Evolutionary conservation across 2,888 invertebrate species (phyloP).

Genomic region (Tetrapedia diversipes): DNA sequence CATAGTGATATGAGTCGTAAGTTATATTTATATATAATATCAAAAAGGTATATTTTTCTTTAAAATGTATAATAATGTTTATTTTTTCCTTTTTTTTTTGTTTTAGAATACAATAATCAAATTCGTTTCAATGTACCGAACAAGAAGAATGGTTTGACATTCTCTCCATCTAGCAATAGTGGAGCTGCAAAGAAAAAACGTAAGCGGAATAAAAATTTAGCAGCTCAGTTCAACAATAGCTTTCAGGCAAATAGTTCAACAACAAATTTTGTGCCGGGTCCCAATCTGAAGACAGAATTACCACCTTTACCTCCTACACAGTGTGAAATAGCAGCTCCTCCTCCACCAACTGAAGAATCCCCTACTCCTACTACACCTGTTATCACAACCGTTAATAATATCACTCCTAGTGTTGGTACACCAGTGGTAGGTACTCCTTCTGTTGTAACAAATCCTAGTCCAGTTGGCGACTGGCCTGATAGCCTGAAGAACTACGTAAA

Average conservation of each 20-base stretch:
- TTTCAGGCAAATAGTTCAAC: conserved; percentile 77
- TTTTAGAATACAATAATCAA: conserved; percentile 79
- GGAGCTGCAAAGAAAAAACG: conserved; percentile 90
- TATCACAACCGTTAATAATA: conserved; percentile 83
- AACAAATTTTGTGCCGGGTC: conserved; percentile 67
- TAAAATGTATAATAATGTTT: background rate
- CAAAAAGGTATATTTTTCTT: background rate
- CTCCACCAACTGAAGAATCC: conserved; percentile 84
- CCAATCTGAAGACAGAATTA: conserved; percentile 78
- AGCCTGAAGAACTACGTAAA: conserved; percentile 94
- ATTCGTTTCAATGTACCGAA: conserved; percentile 81
- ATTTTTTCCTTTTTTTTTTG: background rate
- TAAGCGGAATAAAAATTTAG: conserved; percentile 87
- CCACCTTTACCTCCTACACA: conserved; percentile 84
- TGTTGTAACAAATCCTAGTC: conserved; percentile 78
- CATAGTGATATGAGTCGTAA: conserved; percentile 78
- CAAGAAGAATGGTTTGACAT: conserved; percentile 80
- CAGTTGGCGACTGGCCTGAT: conserved; percentile 90
- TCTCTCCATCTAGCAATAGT: conserved; percentile 80
- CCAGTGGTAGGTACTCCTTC: conserved; percentile 74
- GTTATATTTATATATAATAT: conserved; percentile 34
- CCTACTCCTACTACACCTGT: conserved; percentile 82
- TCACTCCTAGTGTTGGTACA: conserved; percentile 71
- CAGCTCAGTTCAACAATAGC: conserved; percentile 82
- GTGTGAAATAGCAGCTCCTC: conserved; percentile 82